Evolutionary conservation across 2,797 vertebrate genomes (phyloP), one percentile per base, ranked within the genome.

Genomic region (Pipistrellus pygmaeus): DNA sequence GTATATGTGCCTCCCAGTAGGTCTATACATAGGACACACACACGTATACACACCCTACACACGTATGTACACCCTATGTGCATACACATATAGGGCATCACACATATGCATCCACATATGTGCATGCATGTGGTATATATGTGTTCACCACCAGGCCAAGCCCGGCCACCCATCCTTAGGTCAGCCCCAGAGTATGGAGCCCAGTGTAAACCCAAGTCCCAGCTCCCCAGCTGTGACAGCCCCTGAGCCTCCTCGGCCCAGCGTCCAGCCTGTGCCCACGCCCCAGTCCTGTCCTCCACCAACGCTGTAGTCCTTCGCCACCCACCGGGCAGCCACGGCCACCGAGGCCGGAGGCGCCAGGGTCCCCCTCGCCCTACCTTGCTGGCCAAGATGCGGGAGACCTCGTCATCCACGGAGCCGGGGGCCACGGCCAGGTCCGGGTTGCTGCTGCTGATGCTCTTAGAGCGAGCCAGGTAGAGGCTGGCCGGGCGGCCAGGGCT

Each of bases 391-490:
- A 99, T 99, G 64, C 98, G 98, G 96, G 99, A 99, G 73, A 99
- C 99, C 97, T 99, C 99, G 6, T 99, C 99, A 0, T 99, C 99
- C 15, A 99, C 98, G 3, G 99, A 99, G 83, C 98, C 97, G 0
- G 99, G 99, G 12, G 98, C 98, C 92, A 97, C 98, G 0, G 99
- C 99, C 96, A 99, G 98, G 96, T 99, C 99, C 0, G 99, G 99
- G 96, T 99, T 99, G 93, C 99, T 99, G 98, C 99, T 99, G 97
- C 99, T 99, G 94, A 99, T 99, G 82, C 99, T 99, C 96, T 99
- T 99, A 13, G 99, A 99, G 41, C 99, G 99, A 1, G 99, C 97
- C 91, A 99, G 97, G 76, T 98, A 98, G 51, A 99, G 98, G 97
- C 99, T 99, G 93, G 98, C 98, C 0, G 99, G 99, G 1, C 99